Conservation (phyloP, 2,888 invertebrate genomes). For the Silvanus unidentatus region DNA sequence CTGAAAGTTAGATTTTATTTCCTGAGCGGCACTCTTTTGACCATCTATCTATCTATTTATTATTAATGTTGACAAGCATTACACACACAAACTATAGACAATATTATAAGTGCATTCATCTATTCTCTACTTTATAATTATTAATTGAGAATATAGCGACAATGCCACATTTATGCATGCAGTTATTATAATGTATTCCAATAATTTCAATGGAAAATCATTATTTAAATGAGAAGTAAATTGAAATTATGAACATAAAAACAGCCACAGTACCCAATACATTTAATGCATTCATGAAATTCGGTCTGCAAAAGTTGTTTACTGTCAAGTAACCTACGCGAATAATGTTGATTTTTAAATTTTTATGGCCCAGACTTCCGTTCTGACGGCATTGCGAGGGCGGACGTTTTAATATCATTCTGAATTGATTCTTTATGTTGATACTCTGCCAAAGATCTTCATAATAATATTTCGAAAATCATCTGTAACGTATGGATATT, state of each 20-base stretch:
- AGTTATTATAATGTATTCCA: no score
- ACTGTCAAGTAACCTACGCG: constrained; percentile 29
- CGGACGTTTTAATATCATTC: constrained; percentile 27
- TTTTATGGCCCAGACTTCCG: constrained; percentile 37
- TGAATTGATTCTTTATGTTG: constrained; percentile 29
- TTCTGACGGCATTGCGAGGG: constrained; percentile 25
- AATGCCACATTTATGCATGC: no score
- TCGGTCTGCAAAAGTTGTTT: constrained; percentile 24
- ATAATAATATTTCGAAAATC: constrained; percentile 1
- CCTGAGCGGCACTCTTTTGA: constrained; percentile 2
- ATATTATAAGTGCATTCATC: neutral
- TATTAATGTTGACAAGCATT: neutral
- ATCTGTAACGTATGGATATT: no score
- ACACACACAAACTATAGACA: neutral
- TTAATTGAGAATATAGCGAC: no score
- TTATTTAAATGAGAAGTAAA: no score
- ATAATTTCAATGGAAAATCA: no score
- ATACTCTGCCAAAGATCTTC: constrained; percentile 26
- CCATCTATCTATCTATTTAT: constrained; percentile 1
- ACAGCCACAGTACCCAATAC: neutral
- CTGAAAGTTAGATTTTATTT: constrained; percentile 5
- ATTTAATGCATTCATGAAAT: constrained; percentile 1
- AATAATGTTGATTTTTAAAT: constrained; percentile 32
- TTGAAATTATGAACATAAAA: neutral
- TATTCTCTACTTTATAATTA: neutral